Base-by-base conservation (phyloP, 2,888 invertebrate genomes). In the Lottia scabra region DNA sequence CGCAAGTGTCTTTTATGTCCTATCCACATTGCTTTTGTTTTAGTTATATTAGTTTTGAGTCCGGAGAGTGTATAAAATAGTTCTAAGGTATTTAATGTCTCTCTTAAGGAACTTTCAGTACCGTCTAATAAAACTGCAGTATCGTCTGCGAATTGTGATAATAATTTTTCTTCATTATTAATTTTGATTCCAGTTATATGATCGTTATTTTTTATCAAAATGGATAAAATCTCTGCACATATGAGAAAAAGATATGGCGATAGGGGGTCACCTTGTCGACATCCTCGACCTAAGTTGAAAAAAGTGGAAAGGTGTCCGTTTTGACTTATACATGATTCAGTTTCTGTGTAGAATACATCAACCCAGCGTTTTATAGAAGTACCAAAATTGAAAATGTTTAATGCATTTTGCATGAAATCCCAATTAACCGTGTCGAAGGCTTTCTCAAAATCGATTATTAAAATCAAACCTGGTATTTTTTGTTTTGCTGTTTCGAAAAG, bases 21-120 rank as follows among this genome's bases (percentile, higher is more conserved):
- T 56, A 62, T 68, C 68, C 23, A 68, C 13, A 62, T 16, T 26
- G 43, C 62, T n/a, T 68, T 26, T 48, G 68, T 43, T 56, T 68
- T 62, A 23, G 56, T 63, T 56, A 68, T 62, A 68, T 68, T 68
- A 6, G 62, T 48, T 48, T 68, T 68, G 12, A 62, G 68, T 27
- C 56, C 68, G 1, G 68, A 68, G 38, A 56, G 43, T 26, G 56
- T 19, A 27, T 43, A 16, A 68, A 56, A 68, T 16, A 48, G 23
- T 16, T 62, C 56, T 27, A 68, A 30, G 6, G 30, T 30, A 2
- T 30, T 30, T 30, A 30, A 30, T 30, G 30, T 30, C 6, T 30
- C 30, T 6, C 30, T 30, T 30, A 30, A 30, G 2, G 30, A 30
- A 4, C 6, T 30, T 4, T 30, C 30, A 4, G 30, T 30, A 6